phyloP scores from a whole-genome alignment of 1,140 invertebrate genomes.

The Acyrthosiphon pisum region DNA sequence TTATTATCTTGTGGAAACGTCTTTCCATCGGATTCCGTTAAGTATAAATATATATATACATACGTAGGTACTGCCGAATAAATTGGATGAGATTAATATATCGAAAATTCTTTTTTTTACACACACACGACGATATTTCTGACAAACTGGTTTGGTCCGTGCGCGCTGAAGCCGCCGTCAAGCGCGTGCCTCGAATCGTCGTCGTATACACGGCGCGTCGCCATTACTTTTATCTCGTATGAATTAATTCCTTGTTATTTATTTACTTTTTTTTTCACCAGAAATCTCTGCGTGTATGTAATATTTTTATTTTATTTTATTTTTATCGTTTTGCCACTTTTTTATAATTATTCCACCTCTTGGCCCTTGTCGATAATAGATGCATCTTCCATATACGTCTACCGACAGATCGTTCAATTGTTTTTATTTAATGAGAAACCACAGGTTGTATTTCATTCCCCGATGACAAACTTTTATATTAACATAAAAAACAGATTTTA shows the following conservation, averaged over 20 bases:
- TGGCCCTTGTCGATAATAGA: not conserved
- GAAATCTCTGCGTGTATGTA: not conserved
- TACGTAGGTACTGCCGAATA: not conserved
- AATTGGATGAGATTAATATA: slow-evolving; percentile 52
- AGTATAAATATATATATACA: not conserved
- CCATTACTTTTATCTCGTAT: slow-evolving; percentile 46
- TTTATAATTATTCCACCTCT: not conserved
- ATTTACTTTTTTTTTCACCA: slow-evolving; percentile 42
- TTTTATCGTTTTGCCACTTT: slow-evolving; percentile 19
- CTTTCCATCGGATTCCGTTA: slow-evolving; percentile 39
- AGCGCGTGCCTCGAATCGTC: slow-evolving; percentile 51
- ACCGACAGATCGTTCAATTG: slow-evolving; percentile 9
- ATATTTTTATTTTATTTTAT: not conserved
- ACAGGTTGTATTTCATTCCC: not conserved
- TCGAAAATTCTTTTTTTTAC: slow-evolving; percentile 34
- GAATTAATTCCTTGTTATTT: slow-evolving; percentile 52
- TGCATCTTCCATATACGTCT: not conserved
- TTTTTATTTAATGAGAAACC: not conserved
- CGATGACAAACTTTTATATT: not conserved
- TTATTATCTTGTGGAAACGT: slow-evolving; percentile 31
- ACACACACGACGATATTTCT: slow-evolving; percentile 22
- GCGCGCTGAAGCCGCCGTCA: slow-evolving; percentile 7
- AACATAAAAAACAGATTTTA: slow-evolving; percentile 32
- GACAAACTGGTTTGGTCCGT: slow-evolving; percentile 53
- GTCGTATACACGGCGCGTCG: not conserved